These are phyloP conservation scores for Cyrtonyx montezumae DNA, from an alignment of 2,113 vertebrate species.

Conservation along the genomic window DNA sequence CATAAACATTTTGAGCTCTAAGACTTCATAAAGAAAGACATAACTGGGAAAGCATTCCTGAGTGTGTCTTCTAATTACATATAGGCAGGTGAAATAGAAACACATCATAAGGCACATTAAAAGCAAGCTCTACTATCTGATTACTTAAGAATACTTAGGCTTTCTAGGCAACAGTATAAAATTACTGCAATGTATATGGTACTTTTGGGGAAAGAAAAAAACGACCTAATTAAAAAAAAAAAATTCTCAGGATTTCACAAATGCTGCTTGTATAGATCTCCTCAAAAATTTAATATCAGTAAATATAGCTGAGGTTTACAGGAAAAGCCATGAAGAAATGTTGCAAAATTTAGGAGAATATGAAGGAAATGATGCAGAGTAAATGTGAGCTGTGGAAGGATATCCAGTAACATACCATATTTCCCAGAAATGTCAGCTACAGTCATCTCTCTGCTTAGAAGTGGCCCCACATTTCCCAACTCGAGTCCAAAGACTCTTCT, in stretches of 20 bases:
- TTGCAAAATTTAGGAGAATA: neutral
- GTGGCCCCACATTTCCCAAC: neutral
- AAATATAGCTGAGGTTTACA: neutral
- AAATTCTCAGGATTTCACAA: neutral
- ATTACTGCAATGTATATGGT: neutral
- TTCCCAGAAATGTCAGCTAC: slow-evolving; percentile 24
- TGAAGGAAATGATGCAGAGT: neutral
- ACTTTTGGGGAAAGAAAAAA: neutral
- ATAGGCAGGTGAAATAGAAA: neutral
- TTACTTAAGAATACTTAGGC: neutral
- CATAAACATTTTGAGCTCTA: neutral
- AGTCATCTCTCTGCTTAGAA: neutral
- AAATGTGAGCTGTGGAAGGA: neutral
- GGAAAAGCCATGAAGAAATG: neutral
- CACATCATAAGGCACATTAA: neutral
- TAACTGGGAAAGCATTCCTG: neutral
- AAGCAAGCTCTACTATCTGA: neutral
- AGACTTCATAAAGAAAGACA: neutral
- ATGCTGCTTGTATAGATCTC: neutral
- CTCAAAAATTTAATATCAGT: neutral
- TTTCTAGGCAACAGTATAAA: neutral
- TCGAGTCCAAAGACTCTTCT: neutral
- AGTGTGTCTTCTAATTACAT: neutral
- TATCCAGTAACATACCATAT: neutral
- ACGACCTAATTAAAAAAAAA: neutral